Conservation (phyloP, 1,140 invertebrate species). For the Carposina sasakii region DNA sequence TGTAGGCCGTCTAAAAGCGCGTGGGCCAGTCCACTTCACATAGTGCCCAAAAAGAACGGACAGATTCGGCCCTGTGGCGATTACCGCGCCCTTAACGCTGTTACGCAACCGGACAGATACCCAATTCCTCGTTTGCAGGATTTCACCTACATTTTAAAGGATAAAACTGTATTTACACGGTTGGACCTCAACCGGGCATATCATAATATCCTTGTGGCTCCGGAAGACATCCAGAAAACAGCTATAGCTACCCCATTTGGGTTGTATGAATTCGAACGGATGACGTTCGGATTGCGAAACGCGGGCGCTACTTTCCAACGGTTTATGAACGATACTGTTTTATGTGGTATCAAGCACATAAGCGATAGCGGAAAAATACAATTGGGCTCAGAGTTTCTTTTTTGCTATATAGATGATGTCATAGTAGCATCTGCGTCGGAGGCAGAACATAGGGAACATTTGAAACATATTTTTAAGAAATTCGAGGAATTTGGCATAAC, state of each 20-base stretch:
- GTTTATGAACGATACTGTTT: constrained; percentile 61
- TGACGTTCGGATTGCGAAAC: constrained; percentile 64
- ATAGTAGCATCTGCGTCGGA: constrained; percentile 22
- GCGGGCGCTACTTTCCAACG: constrained; percentile 69
- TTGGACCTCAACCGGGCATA: constrained; percentile 63
- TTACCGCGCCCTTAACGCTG: constrained; percentile 48
- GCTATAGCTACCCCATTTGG: constrained; percentile 52
- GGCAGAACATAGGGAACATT: constrained; percentile 14
- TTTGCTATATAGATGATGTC: constrained; percentile 31
- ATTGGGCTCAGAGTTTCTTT: constrained; percentile 20
- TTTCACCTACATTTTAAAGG: constrained; percentile 32
- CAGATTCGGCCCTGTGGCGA: constrained; percentile 45
- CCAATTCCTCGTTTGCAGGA: constrained; percentile 41
- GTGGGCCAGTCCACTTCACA: constrained; percentile 50
- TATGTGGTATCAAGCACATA: no score
- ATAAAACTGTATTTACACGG: constrained; percentile 34
- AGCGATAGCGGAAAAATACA: no score
- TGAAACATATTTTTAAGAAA: constrained; percentile 17
- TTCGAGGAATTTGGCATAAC: constrained; percentile 16
- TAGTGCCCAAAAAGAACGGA: constrained; percentile 47
- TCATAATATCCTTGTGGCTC: constrained; percentile 52
- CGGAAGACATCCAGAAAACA: constrained; percentile 46
- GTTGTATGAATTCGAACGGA: constrained; percentile 44
- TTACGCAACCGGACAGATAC: constrained; percentile 43
- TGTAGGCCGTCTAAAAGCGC: constrained; percentile 1